Evolutionary conservation across 1,140 invertebrate genomes (phyloP).

Genomic region (Orchesella cincta): DNA sequence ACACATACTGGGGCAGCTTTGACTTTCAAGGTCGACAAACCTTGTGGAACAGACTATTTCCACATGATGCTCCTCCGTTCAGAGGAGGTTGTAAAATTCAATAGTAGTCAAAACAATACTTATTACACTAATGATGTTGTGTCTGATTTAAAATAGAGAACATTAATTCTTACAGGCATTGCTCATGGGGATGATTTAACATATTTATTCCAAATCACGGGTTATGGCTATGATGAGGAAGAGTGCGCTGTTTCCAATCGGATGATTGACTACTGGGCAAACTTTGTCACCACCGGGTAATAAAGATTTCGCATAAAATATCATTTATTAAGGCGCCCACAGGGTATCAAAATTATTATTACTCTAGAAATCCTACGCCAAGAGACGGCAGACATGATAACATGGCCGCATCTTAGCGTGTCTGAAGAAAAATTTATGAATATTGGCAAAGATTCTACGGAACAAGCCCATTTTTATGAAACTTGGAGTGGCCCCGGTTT

Average conservation of each 20-base stretch:
- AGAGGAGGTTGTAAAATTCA: no score
- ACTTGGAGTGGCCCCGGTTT: neutral
- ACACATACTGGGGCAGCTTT: conserved; percentile 44
- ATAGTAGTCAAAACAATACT: no score
- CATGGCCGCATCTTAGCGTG: neutral
- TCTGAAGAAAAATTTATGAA: neutral
- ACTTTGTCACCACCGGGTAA: conserved; percentile 50
- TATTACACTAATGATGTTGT: no score
- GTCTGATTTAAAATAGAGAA: neutral
- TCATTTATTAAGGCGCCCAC: no score
- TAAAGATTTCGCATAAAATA: neutral
- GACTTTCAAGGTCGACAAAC: conserved; percentile 38
- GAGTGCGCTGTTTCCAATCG: conserved; percentile 38
- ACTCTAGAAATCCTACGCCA: neutral
- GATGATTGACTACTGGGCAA: conserved; percentile 47
- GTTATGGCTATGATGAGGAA: conserved; percentile 21
- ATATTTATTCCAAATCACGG: conserved; percentile 47
- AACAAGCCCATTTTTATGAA: neutral
- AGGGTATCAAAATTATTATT: neutral
- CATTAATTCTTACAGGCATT: conserved; percentile 29
- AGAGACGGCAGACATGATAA: neutral
- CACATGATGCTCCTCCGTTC: neutral
- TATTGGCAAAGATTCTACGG: neutral
- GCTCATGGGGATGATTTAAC: conserved; percentile 50
- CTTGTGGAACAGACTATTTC: conserved; percentile 25